Evolutionary conservation across 64 coral and sea anemone species (phyloP).

Genomic region (Montipora foliosa): DNA sequence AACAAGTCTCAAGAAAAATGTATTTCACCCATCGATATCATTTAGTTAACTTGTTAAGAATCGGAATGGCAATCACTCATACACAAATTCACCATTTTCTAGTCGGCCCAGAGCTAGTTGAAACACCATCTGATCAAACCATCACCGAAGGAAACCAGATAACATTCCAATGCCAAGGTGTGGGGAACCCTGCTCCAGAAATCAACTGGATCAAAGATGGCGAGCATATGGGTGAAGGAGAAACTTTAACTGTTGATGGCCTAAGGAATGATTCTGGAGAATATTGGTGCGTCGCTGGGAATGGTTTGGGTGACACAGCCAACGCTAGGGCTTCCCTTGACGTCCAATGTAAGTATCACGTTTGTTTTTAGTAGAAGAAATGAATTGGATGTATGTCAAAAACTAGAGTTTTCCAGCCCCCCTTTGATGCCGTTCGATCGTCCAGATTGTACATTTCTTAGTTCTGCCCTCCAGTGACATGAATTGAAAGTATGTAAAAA

Average conservation of each 20-base stretch:
- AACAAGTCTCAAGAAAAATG: too few species aligned
- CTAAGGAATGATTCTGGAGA: slow-evolving; percentile 3
- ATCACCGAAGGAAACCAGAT: not conserved
- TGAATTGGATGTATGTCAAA: too few species aligned
- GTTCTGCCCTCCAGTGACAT: too few species aligned
- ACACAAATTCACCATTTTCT: too few species aligned
- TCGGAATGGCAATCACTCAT: too few species aligned
- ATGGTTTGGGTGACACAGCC: not conserved
- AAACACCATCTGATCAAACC: not conserved
- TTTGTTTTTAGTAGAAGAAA: not conserved
- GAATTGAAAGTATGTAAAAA: too few species aligned
- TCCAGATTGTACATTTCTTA: too few species aligned
- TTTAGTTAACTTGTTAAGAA: too few species aligned
- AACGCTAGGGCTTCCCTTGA: not conserved
- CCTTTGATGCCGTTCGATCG: too few species aligned
- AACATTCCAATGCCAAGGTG: not conserved
- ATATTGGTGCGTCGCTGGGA: slow-evolving; percentile 20
- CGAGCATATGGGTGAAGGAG: not conserved
- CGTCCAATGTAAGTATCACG: slow-evolving; percentile 6
- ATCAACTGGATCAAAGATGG: slow-evolving; percentile 39
- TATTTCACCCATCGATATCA: too few species aligned
- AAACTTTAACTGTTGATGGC: not conserved
- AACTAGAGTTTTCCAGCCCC: too few species aligned
- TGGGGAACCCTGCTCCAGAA: slow-evolving; percentile 18
- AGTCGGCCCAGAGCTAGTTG: not conserved